These are phyloP conservation scores for Limnodromus scolopaceus DNA, from an alignment of 2,797 vertebrate genomes.

Conservation along the genomic window DNA sequence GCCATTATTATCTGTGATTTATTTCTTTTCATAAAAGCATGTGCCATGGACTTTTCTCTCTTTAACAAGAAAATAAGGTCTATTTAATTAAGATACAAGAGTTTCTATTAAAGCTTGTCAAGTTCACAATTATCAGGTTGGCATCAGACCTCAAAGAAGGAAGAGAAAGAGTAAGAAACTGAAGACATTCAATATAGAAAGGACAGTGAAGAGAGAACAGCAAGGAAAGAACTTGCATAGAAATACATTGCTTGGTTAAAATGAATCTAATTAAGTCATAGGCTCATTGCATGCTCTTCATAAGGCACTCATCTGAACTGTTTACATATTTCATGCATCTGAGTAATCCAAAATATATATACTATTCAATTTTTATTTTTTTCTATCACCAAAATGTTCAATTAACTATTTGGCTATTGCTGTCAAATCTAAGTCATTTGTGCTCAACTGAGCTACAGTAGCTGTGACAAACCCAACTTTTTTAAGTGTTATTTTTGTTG, in stretches of 20 bases:
- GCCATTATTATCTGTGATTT: neutral
- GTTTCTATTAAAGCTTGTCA: slow-evolving; percentile 21
- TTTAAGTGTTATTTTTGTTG: slow-evolving; percentile 7
- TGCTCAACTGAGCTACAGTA: neutral
- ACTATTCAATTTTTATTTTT: slow-evolving; percentile 17
- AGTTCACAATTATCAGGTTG: neutral
- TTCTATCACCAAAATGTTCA: slow-evolving; percentile 16
- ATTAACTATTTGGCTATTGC: neutral
- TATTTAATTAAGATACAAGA: neutral
- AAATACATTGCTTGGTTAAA: slow-evolving; percentile 53
- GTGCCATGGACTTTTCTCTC: neutral
- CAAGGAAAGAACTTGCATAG: neutral
- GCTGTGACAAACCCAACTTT: neutral
- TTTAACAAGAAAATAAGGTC: slow-evolving; percentile 12
- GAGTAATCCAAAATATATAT: slow-evolving; percentile 24
- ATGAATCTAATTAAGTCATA: slow-evolving; percentile 29
- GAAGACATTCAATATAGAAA: neutral
- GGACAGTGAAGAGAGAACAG: neutral
- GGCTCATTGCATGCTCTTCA: slow-evolving; percentile 37
- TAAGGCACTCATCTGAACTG: slow-evolving; percentile 13
- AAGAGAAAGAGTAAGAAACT: neutral
- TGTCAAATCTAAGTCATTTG: slow-evolving; percentile 23
- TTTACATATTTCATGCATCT: slow-evolving; percentile 48
- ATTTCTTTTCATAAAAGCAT: neutral
- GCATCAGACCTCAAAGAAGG: neutral